Evolutionary conservation across 2,888 invertebrate species (phyloP).

Genomic region (Tetramorium bicarinatum): DNA sequence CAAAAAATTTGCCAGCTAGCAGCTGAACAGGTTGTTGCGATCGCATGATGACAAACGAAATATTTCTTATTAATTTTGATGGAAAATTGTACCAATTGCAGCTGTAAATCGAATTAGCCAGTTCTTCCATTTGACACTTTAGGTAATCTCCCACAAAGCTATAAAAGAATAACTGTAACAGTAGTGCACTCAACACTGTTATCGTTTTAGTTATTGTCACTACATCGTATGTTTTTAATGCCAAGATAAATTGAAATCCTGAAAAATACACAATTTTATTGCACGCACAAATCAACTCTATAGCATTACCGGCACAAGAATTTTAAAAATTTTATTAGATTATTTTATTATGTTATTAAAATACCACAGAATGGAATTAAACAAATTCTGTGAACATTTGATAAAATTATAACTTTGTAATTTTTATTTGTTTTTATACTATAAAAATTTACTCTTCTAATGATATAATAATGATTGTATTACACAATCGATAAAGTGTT

Average conservation of each 20-base stretch:
- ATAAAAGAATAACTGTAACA: constrained; percentile 16
- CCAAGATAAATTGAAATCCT: constrained; percentile 35
- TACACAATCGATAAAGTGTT: background rate
- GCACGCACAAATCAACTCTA: background rate
- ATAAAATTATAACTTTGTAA: background rate
- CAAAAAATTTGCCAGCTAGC: constrained; percentile 69
- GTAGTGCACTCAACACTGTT: constrained; percentile 6
- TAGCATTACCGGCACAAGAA: too few relatives aligned
- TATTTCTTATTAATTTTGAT: constrained; percentile 54
- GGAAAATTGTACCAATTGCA: constrained; percentile 68
- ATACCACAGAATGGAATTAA: background rate
- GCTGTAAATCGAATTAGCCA: background rate
- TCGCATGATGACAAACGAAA: constrained; percentile 72
- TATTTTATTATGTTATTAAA: background rate
- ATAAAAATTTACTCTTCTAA: background rate
- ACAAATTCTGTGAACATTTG: background rate
- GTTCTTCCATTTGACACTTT: constrained; percentile 39
- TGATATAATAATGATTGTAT: background rate
- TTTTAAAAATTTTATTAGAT: background rate
- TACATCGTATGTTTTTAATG: background rate
- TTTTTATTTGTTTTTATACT: background rate
- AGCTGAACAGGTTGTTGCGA: constrained; percentile 65
- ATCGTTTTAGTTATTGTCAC: background rate
- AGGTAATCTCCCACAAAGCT: constrained; percentile 34
- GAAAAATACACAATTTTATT: background rate